Evolutionary conservation across 2,888 invertebrate species (phyloP).

Genomic region (Bhutanitis thaidina): DNA sequence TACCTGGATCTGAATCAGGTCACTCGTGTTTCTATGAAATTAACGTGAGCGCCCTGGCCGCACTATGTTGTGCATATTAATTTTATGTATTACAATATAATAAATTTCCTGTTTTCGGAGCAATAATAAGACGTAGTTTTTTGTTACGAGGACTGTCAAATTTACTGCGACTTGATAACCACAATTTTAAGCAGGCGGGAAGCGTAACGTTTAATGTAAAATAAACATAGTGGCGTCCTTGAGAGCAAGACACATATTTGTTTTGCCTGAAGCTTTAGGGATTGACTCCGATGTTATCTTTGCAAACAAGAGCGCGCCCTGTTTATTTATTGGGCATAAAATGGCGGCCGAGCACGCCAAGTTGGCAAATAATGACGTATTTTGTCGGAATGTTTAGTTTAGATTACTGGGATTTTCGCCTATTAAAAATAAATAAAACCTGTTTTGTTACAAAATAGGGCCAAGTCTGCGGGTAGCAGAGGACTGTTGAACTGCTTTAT

Average conservation of each 20-base stretch:
- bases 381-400: conserved; percentile 28
- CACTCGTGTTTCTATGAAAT: too few species aligned
- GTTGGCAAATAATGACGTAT: conserved; percentile 27
- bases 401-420: conserved; percentile 33
- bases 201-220: conserved; percentile 4
- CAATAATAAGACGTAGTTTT: too few species aligned
- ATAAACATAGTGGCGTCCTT: conserved; percentile 43
- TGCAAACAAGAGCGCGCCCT: conserved; percentile 55
- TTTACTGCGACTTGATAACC: too few species aligned
- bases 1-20: too few species aligned
- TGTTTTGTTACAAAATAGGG: conserved; percentile 16
- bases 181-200: not conserved
- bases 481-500: too few species aligned
- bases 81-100: too few species aligned
- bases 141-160: too few species aligned
- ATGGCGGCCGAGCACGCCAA: conserved; percentile 28
- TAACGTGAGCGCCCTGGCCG: too few species aligned
- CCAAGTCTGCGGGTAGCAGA: not conserved
- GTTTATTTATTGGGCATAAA: conserved; percentile 45
- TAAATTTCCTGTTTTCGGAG: too few species aligned
- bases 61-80: too few species aligned
- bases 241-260: conserved; percentile 68
- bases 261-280: conserved; percentile 56
- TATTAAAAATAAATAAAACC: conserved; percentile 30
- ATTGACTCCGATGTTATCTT: conserved; percentile 64